Evolutionary conservation across 2,797 vertebrate species (phyloP).

Genomic region (Avahi laniger): DNA sequence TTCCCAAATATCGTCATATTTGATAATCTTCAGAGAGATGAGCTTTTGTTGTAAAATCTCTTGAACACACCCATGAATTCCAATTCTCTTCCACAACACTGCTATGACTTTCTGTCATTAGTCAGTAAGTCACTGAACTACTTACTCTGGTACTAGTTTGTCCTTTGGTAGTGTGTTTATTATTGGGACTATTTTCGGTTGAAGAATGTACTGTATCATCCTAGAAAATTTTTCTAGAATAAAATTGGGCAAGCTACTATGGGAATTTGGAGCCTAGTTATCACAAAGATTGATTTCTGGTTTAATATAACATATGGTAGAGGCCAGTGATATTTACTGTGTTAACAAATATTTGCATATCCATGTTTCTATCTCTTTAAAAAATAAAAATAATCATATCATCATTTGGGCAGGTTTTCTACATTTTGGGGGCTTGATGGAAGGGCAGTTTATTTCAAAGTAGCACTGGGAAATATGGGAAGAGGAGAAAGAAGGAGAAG

Average conservation of each 20-base stretch:
- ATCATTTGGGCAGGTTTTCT: background rate
- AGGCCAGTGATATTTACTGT: background rate
- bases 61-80: background rate
- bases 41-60: background rate
- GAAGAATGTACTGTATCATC: background rate
- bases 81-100: background rate
- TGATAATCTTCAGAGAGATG: background rate
- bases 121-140: background rate
- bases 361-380: background rate
- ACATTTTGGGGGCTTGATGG: background rate
- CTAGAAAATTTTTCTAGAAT: background rate
- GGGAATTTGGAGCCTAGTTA: background rate
- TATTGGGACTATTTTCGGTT: background rate
- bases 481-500: background rate
- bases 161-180: background rate
- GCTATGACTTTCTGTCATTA: background rate
- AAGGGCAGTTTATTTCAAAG: background rate
- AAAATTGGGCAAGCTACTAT: background rate
- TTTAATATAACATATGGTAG: background rate
- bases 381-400: background rate
- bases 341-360: background rate
- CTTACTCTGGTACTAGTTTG: background rate
- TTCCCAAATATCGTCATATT: background rate
- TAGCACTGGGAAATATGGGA: background rate
- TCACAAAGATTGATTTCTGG: background rate